A percentile compares a stretch with the other conserved stretches of the same genome.
Conservation (phyloP, 2,113 vertebrate genomes). For the Rhinolophus sinicus region DNA sequence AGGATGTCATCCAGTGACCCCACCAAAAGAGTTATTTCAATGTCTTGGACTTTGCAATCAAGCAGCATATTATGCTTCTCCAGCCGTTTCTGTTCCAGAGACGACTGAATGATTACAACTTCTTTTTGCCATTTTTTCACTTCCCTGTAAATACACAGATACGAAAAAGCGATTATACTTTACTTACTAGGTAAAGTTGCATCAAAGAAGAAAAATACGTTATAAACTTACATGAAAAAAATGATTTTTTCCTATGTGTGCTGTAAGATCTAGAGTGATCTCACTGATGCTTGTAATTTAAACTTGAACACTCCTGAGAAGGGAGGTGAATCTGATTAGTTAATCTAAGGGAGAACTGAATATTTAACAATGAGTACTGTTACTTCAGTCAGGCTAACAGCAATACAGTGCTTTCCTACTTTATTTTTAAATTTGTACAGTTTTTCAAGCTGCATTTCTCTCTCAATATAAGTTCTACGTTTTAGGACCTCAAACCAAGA, state of each 20-base stretch:
- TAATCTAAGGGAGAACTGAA: neutral
- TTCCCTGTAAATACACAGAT: slow-evolving; percentile 84
- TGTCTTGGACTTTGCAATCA: slow-evolving; percentile 91
- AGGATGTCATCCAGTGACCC: slow-evolving; percentile 93
- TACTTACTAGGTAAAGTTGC: neutral
- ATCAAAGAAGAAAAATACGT: slow-evolving; percentile 17
- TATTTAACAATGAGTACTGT: neutral
- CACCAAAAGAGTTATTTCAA: slow-evolving; percentile 87
- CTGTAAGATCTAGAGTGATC: neutral
- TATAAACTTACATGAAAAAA: neutral
- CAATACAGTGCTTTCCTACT: neutral
- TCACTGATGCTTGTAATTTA: neutral
- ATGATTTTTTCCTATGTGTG: neutral
- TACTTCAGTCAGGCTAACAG: neutral
- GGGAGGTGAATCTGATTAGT: neutral
- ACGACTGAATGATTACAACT: slow-evolving; percentile 84
- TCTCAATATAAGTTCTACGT: neutral
- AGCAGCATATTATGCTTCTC: slow-evolving; percentile 93
- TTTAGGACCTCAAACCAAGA: neutral
- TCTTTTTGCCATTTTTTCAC: slow-evolving; percentile 89
- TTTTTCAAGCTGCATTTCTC: neutral
- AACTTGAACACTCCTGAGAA: neutral
- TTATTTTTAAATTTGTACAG: neutral
- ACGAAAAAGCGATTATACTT: neutral
- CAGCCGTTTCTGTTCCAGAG: slow-evolving; percentile 91